Base-by-base conservation (phyloP, 2,888 invertebrate genomes). In the Orchesella flavescens region DNA sequence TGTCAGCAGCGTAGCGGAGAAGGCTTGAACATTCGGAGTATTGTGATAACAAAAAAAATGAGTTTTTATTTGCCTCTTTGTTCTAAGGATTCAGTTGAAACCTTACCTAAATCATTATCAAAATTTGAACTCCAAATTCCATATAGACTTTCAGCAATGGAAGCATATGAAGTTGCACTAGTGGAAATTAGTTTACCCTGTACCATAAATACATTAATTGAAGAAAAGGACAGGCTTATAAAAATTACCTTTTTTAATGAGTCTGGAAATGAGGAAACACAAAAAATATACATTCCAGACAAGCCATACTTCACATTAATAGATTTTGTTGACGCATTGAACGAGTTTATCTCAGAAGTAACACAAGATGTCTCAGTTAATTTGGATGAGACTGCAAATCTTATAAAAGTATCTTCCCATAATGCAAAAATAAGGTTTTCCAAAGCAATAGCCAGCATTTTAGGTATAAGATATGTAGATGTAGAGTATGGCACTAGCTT, bases 161-260 rank as follows among this genome's bases (percentile, higher is more conserved):
- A 57, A 5, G 19, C 53, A 13, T 76, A 19, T 19, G 68, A 76
- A 21, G 34, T 76, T 1, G 76, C 21, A 21, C 19, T 76, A n/a
- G 1, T 46, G 1, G 76, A 76, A 55, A 57, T 76, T 3, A 65
- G 53, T 19, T 75, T 65, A 24, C 65, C 77, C 44, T 24, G n/a
- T 24, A 4, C 3, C 15, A 21, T 69, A 9, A 19, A 59, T n/a
- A 59, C 61, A 5, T 21, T 75, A 24, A 21, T 53, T 19, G 13
- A 1, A 5, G 10, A 53, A 43, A 23, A 66, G 21, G 53, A 65
- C 9, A n/a, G 21, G 15, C 3, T 46, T 1, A 55, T 69, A 24
- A 5, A 15, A 12, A 23, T 65, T 10, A 2, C 1, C 13, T 75
- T n/a, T 53, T 34, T 24, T 53, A 10, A 49, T 3, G 12, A 21